Evolutionary conservation across 2,888 invertebrate species (phyloP).

Genomic region (Julus scanicus): DNA sequence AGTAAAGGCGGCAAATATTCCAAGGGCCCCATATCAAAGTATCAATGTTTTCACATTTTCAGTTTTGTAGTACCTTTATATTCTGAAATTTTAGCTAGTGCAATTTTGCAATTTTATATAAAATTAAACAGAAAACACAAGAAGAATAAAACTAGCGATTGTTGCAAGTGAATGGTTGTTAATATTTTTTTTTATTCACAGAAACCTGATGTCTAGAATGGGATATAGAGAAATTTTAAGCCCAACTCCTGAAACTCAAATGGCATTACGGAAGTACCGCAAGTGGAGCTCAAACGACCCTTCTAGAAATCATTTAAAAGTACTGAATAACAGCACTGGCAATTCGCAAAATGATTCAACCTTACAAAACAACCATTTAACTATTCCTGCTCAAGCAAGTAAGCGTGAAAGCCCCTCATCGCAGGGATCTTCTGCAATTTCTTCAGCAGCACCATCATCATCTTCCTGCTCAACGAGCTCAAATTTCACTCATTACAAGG

Average conservation of each 20-base stretch:
- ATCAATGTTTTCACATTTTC: too few relatives aligned
- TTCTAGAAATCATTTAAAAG: not conserved
- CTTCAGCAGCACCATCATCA: slow-evolving; percentile 4
- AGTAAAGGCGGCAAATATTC: too few relatives aligned
- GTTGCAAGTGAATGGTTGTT: not conserved
- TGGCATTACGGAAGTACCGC: not conserved
- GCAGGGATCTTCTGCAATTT: not conserved
- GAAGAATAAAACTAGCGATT: too few relatives aligned
- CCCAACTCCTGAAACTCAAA: not conserved
- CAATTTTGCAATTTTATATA: too few relatives aligned
- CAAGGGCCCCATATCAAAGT: too few relatives aligned
- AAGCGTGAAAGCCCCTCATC: slow-evolving; percentile 2
- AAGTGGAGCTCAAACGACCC: not conserved
- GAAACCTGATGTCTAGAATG: not conserved
- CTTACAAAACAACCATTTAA: not conserved
- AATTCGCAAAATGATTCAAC: not conserved
- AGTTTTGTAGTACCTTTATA: too few relatives aligned
- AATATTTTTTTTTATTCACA: not conserved
- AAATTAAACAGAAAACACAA: too few relatives aligned
- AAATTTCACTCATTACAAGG: slow-evolving; percentile 21
- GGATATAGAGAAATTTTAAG: not conserved
- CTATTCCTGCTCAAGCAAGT: not conserved
- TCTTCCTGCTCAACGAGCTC: slow-evolving; percentile 29
- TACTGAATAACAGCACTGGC: not conserved
- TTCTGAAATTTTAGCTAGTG: too few relatives aligned